phyloP scores from a whole-genome alignment of 2,888 invertebrate species.

The Endomychus coccineus region DNA sequence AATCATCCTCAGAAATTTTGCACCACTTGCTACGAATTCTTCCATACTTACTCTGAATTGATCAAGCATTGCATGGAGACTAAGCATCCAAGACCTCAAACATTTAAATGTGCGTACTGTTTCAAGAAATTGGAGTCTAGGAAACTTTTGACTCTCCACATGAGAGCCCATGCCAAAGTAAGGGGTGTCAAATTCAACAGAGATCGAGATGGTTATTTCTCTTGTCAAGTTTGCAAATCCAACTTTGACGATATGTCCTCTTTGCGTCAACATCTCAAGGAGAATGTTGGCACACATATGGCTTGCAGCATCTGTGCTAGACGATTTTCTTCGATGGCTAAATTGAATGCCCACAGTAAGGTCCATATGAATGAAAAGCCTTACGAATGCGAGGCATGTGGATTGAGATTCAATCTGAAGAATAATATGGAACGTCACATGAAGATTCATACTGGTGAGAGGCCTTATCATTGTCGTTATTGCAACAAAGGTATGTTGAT shows the following conservation, averaged over 20 bases:
- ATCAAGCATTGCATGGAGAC: constrained; percentile 14
- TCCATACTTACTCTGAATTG: constrained; percentile 12
- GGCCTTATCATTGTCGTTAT: constrained; percentile 8
- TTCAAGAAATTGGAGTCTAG: constrained; percentile 15
- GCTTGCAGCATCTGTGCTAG: constrained; percentile 11
- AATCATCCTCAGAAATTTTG: constrained; percentile 11
- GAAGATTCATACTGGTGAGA: constrained; percentile 7
- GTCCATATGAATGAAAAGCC: constrained; percentile 9
- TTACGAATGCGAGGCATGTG: constrained; percentile 8
- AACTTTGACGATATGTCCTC: constrained; percentile 3
- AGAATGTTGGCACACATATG: constrained; percentile 12
- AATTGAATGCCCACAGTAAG: constrained; percentile 5
- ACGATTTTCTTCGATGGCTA: background rate
- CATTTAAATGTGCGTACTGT: constrained; percentile 13
- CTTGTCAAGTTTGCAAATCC: constrained; percentile 9
- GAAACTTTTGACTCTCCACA: constrained; percentile 5
- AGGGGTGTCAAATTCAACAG: constrained; percentile 7
- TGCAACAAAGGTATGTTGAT: constrained; percentile 11
- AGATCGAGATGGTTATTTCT: constrained; percentile 8
- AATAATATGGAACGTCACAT: constrained; percentile 11
- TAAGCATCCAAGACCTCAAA: constrained; percentile 10
- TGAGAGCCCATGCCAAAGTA: constrained; percentile 9
- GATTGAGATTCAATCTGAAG: constrained; percentile 7
- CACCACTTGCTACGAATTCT: constrained; percentile 9
- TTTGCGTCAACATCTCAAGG: constrained; percentile 10